Percentiles rank a stretch among this genome's conserved stretches.
phyloP scores from a whole-genome alignment of 2,888 invertebrate genomes.

The Serripes groenlandicus region DNA sequence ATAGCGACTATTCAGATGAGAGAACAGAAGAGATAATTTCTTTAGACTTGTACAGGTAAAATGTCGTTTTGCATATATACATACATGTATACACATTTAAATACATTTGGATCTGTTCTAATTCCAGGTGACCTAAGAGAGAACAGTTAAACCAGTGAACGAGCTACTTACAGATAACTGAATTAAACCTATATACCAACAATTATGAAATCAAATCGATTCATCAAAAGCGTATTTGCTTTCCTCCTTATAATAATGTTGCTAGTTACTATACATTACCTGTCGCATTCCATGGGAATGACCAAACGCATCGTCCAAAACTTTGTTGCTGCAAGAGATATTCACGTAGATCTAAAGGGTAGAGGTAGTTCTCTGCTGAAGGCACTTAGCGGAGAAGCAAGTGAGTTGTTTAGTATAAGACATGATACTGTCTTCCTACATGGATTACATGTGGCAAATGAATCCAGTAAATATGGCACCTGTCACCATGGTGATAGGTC shows the following conservation, averaged over 20 bases:
- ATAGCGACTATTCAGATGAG: no score
- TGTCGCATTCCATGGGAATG: neutral
- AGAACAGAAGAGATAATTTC: no score
- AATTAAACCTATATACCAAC: neutral
- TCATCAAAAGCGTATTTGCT: neutral
- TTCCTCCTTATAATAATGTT: neutral
- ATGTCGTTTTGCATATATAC: no score
- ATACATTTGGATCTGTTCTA: no score
- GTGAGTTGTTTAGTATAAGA: neutral
- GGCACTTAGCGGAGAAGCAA: neutral
- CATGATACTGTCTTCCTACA: neutral
- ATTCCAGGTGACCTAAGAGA: no score
- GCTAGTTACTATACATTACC: neutral
- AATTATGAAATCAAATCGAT: neutral
- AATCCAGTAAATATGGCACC: constrained; percentile 7
- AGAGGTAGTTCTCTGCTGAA: neutral
- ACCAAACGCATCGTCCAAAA: neutral
- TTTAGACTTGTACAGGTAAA: no score
- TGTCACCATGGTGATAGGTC: neutral
- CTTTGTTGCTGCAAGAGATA: neutral
- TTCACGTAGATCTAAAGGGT: neutral
- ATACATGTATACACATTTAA: no score
- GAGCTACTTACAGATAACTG: no score
- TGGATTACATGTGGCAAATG: neutral
- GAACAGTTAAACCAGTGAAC: no score